Conservation (phyloP, 2,113 vertebrate species). For the Amblyornis subalaris region DNA sequence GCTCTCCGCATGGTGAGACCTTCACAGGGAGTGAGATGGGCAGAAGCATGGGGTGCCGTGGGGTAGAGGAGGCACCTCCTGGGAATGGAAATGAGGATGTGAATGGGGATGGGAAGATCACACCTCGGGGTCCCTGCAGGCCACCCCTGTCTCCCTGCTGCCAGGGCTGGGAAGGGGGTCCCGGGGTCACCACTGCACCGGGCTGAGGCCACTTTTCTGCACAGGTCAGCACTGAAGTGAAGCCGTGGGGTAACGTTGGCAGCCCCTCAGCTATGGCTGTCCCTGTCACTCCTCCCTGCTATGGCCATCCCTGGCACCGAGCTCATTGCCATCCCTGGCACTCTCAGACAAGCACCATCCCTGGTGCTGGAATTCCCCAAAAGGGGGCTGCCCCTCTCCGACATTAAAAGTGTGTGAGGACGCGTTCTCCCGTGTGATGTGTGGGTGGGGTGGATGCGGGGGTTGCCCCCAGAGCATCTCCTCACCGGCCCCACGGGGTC, state of each 20-base stretch:
- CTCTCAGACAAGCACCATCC: not conserved
- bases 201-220: not conserved
- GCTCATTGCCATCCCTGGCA: not conserved
- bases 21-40: not conserved
- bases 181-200: rapidly evolving
- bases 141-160: not conserved
- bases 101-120: not conserved
- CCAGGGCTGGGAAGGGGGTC: not conserved
- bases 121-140: not conserved
- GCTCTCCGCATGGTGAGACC: constrained; percentile 43
- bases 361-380: not conserved
- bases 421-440: rapidly evolving
- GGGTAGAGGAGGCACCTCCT: not conserved
- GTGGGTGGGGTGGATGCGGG: rapidly evolving
- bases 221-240: constrained; percentile 62
- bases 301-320: not conserved
- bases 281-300: not conserved
- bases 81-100: too few species aligned
- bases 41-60: rapidly evolving
- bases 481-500: rapidly evolving
- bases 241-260: rapidly evolving
- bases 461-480: rapidly evolving
- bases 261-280: rapidly evolving
- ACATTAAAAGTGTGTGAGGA: constrained; percentile 11
- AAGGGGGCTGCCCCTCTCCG: rapidly evolving